Conservation (phyloP, 2,888 invertebrate genomes). For the Galeruca laticollis region DNA sequence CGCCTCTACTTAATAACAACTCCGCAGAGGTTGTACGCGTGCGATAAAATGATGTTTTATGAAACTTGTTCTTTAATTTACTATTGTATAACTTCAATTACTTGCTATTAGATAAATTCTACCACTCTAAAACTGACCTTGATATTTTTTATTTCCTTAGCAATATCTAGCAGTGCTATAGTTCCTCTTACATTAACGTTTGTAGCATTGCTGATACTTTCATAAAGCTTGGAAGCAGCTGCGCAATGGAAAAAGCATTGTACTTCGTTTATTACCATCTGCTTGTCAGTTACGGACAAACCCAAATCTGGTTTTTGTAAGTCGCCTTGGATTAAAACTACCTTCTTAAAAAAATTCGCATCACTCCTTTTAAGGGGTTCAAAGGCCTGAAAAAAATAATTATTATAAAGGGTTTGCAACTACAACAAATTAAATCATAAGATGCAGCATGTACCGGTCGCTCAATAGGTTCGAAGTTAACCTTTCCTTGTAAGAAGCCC, state of each 20-base stretch:
- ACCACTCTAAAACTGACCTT: slow-evolving; percentile 66
- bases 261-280: slow-evolving; percentile 69
- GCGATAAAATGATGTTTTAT: too few relatives aligned
- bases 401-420: not conserved
- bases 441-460: too few relatives aligned
- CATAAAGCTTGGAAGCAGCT: slow-evolving; percentile 81
- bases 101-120: too few relatives aligned
- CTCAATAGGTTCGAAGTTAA: too few relatives aligned
- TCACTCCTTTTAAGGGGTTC: slow-evolving; percentile 67
- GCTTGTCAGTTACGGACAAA: slow-evolving; percentile 68
- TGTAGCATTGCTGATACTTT: slow-evolving; percentile 74
- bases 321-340: slow-evolving; percentile 71
- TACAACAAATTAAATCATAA: too few relatives aligned
- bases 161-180: slow-evolving; percentile 73
- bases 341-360: slow-evolving; percentile 70
- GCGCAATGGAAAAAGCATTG: slow-evolving; percentile 80
- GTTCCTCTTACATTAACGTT: slow-evolving; percentile 78
- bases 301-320: slow-evolving; percentile 69
- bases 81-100: too few relatives aligned
- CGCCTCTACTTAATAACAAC: too few relatives aligned
- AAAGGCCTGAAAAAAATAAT: slow-evolving; percentile 66
- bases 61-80: too few relatives aligned
- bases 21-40: too few relatives aligned
- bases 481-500: too few relatives aligned
- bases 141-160: slow-evolving; percentile 67